Evolutionary conservation across 2,888 invertebrate species (phyloP).

Genomic region (Idaea straminata): DNA sequence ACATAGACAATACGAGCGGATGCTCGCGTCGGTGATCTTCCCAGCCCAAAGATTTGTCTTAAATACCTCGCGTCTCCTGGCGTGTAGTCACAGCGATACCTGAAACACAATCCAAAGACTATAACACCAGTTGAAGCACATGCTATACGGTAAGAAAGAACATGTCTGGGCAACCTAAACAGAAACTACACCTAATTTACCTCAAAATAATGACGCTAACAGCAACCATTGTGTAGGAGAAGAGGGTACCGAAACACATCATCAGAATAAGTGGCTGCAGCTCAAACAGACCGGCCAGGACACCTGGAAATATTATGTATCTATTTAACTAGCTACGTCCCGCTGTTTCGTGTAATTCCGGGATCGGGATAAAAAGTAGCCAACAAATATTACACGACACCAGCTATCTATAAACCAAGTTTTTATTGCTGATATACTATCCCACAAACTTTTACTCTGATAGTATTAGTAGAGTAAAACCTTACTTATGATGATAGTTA

Average conservation of each 20-base stretch:
- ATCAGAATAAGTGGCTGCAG: conserved; percentile 89
- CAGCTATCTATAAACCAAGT: no score
- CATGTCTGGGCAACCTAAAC: no score
- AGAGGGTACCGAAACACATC: conserved; percentile 91
- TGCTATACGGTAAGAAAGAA: no score
- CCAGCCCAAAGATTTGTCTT: conserved; percentile 48
- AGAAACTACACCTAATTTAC: conserved; percentile 46
- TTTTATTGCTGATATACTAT: no score
- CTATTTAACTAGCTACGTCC: no score
- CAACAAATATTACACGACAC: no score
- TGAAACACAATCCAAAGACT: conserved; percentile 28
- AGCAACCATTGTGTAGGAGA: conserved; percentile 93
- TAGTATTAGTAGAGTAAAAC: conserved; percentile 5
- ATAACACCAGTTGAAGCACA: not conserved
- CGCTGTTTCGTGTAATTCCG: no score
- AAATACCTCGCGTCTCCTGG: conserved; percentile 31
- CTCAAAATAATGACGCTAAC: conserved; percentile 90
- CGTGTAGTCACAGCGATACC: conserved; percentile 48
- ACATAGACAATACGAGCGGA: conserved; percentile 46
- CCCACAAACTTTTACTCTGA: no score
- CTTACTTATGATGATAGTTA: conserved; percentile 85
- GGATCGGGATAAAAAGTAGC: no score
- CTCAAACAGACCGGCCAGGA: conserved; percentile 88
- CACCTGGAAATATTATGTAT: conserved; percentile 65
- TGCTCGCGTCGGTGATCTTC: conserved; percentile 38